These are phyloP conservation scores for Epizoanthus scotinus DNA, from an alignment of 92 coral and sea anemone genomes.

Conservation along the genomic window DNA sequence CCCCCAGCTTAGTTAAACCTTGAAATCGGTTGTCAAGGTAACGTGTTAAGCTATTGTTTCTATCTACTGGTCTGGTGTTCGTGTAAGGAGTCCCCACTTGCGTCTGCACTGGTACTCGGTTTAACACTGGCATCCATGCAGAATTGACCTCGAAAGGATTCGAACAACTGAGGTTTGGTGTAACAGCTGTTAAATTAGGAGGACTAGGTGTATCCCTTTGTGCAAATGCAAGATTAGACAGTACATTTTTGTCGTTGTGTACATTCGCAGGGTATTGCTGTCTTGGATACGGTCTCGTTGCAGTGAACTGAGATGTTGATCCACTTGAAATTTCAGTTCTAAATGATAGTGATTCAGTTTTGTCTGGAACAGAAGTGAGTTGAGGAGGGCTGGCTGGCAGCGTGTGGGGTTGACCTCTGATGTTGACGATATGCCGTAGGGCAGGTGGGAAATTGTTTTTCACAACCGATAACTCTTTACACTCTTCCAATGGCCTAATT, in stretches of 20 bases:
- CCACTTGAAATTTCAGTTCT: not conserved
- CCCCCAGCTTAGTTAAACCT: not conserved
- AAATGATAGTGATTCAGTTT: constrained; percentile 16
- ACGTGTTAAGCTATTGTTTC: not conserved
- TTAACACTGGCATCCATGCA: constrained; percentile 35
- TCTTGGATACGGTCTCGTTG: not conserved
- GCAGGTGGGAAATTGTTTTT: constrained; percentile 18
- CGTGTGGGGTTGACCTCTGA: not conserved
- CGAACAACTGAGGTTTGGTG: not conserved
- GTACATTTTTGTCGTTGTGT: not conserved
- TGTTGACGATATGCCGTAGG: constrained; percentile 22
- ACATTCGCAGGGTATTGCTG: not conserved
- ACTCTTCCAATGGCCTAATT: not conserved
- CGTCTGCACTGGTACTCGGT: constrained; percentile 13
- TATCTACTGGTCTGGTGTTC: not conserved
- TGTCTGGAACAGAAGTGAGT: constrained; percentile 22
- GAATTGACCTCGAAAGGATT: constrained; percentile 4
- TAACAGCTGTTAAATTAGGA: constrained; percentile 1
- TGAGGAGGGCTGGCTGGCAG: constrained; percentile 31
- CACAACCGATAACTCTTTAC: not conserved
- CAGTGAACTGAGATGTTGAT: not conserved
- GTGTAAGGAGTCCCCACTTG: not conserved
- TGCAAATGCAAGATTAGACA: not conserved
- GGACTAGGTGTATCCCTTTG: constrained; percentile 22
- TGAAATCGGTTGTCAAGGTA: not conserved